phyloP scores from a whole-genome alignment of 2,888 invertebrate genomes.

The Drosophila kuntzei region DNA sequence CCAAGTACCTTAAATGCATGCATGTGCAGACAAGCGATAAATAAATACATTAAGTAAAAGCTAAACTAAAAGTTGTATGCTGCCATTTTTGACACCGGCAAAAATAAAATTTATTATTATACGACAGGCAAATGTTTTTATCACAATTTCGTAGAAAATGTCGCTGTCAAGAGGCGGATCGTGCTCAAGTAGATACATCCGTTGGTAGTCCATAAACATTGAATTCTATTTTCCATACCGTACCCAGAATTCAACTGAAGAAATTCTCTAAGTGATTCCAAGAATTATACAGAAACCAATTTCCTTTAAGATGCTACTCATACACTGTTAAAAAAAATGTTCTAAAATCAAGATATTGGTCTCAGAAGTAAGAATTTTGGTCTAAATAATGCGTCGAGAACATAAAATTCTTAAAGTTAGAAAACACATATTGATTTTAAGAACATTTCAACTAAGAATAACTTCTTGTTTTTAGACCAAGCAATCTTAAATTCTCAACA shows the following conservation, averaged over 20 bases:
- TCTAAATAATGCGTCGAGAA: no score
- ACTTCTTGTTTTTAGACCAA: no score
- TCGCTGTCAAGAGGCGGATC: conserved; percentile 47
- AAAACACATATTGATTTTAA: no score
- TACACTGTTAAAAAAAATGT: no score
- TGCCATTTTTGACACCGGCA: conserved; percentile 50
- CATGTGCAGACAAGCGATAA: conserved; percentile 27
- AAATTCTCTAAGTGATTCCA: conserved; percentile 15
- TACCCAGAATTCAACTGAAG: conserved; percentile 21
- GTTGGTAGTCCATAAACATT: conserved; percentile 23
- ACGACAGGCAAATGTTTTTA: conserved; percentile 42
- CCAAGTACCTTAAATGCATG: conserved; percentile 43
- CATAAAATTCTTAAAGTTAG: no score
- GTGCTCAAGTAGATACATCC: conserved; percentile 49
- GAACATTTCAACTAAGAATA: no score
- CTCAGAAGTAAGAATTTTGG: no score
- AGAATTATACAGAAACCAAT: conserved; percentile 15
- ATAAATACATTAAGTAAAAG: conserved; percentile 10
- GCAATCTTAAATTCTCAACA: no score
- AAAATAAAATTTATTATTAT: conserved; percentile 58
- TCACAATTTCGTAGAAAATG: conserved; percentile 50
- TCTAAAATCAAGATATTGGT: no score
- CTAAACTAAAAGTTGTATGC: conserved; percentile 22
- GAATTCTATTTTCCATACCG: conserved; percentile 12
- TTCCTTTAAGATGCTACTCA: not conserved